Evolutionary conservation across 2,113 vertebrate genomes (phyloP), one percentile per base, ranked within the genome.

Genomic region (Numida meleagris): DNA sequence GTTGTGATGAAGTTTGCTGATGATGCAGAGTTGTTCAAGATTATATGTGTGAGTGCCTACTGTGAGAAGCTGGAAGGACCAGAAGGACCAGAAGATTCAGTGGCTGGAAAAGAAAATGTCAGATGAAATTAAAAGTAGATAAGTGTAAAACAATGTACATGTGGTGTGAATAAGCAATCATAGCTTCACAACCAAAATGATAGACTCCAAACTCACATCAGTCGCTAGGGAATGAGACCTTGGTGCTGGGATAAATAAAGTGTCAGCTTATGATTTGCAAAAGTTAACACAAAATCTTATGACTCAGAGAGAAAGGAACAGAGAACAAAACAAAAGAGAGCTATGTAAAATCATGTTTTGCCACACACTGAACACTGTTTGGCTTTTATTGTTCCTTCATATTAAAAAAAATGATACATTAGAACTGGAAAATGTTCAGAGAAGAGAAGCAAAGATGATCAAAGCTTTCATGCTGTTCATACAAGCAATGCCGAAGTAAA

Each of bases 101-200:
- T 25, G 1, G 1, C 3, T 34, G 12, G 5, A 5, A 27, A 24
- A 84, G 63, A 90, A 59, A 81, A 43, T 23, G 50, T 14, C 10
- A 87, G 27, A 50, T 68, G 24, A 73, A 82, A 74, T 3, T 17
- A 74, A 57, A 80, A 7, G 9, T 34, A 75, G 12, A 16, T 34
- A 59, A 25, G 59, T 1, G 0, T n/a, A 58, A 63, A 82, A 38
- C 2, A 33, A 48, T 1, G 0, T 17, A 17, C 0, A 0, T 15
- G 3, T 40, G 14, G 3, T 11, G 29, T 62, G 23, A 68, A 82
- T 46, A 67, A 90, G 23, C 7, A 34, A 19, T 58, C 78, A 8
- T 19, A 24, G 5, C 23, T 62, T 86, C 31, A 19, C 7, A 46
- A 16, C n/a, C 1, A 75, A 72, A 82, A 43, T 33, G 0, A 27